Evolutionary conservation across 2,797 vertebrate genomes (phyloP).

Genomic region (Enteromius afrohamiltoni): DNA sequence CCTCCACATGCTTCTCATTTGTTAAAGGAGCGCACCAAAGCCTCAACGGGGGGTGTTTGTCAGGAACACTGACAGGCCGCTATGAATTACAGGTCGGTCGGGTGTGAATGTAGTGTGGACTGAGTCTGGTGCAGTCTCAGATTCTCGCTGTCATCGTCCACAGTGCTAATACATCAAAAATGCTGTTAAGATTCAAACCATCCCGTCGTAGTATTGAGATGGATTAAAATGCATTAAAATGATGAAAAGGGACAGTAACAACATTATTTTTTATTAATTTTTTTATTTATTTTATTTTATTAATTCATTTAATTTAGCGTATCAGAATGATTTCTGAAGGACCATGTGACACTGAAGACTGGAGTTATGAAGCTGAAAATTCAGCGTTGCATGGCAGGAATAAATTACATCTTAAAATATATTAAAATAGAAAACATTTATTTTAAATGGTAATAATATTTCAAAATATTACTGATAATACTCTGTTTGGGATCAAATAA

Average conservation of each 20-base stretch:
- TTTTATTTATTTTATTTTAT: too few species aligned
- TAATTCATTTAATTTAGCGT: too few species aligned
- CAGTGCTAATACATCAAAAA: neutral
- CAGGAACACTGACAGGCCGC: neutral
- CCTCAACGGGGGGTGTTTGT: slow-evolving; percentile 12
- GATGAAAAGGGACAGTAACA: neutral
- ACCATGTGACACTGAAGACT: slow-evolving; percentile 1
- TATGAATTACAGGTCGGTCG: neutral
- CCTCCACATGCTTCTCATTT: slow-evolving; percentile 41
- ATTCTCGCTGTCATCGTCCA: neutral
- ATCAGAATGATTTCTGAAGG: neutral
- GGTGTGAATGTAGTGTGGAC: neutral
- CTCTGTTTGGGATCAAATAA: neutral
- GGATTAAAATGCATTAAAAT: neutral
- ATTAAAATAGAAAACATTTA: neutral
- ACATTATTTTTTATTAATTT: too few species aligned
- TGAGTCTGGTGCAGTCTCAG: neutral
- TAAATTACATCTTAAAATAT: neutral
- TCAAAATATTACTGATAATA: neutral
- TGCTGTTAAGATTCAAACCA: slow-evolving; percentile 23
- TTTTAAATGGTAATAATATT: neutral
- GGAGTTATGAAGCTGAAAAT: neutral
- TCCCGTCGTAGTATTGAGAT: neutral
- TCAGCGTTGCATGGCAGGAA: neutral
- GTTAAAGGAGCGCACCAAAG: slow-evolving; percentile 3